These are phyloP conservation scores for Helostoma temminkii DNA, from an alignment of 2,797 vertebrate genomes.

Conservation along the genomic window DNA sequence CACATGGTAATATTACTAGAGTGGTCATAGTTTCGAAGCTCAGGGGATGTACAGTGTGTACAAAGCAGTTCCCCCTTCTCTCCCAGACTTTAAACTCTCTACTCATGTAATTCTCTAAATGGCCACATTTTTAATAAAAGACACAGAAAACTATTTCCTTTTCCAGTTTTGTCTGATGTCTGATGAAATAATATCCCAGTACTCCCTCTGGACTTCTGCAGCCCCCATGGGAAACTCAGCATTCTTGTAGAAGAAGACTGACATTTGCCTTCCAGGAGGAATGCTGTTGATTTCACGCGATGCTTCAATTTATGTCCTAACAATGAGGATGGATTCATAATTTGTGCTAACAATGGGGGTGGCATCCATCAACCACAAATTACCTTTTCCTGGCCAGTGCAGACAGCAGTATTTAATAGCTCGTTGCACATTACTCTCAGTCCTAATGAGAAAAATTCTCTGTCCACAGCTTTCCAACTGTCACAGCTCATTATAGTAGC, in stretches of 20 bases:
- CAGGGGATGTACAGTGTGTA: no score
- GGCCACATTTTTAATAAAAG: no score
- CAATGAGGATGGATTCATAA: constrained; percentile 27
- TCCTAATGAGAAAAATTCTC: constrained; percentile 47
- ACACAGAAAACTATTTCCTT: no score
- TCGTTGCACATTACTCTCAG: constrained; percentile 46
- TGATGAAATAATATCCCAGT: background rate
- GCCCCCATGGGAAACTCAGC: background rate
- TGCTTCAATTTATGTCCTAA: constrained; percentile 9
- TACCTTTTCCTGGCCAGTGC: constrained; percentile 18
- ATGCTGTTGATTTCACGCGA: constrained; percentile 1
- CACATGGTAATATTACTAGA: no score
- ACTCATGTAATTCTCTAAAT: no score
- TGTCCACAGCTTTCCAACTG: constrained; percentile 31
- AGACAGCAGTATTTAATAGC: constrained; percentile 45
- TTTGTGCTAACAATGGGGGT: constrained; percentile 29
- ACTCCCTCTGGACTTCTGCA: background rate
- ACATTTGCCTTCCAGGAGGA: no score
- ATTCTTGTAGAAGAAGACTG: background rate
- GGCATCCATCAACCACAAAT: constrained; percentile 41
- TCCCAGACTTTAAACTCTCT: no score
- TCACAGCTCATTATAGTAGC: constrained; percentile 51
- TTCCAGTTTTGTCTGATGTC: background rate
- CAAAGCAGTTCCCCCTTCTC: no score
- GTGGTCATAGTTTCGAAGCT: no score